These are phyloP conservation scores for Scaptomyza tumidula DNA, from an alignment of 2,888 invertebrate species.

Conservation along the genomic window DNA sequence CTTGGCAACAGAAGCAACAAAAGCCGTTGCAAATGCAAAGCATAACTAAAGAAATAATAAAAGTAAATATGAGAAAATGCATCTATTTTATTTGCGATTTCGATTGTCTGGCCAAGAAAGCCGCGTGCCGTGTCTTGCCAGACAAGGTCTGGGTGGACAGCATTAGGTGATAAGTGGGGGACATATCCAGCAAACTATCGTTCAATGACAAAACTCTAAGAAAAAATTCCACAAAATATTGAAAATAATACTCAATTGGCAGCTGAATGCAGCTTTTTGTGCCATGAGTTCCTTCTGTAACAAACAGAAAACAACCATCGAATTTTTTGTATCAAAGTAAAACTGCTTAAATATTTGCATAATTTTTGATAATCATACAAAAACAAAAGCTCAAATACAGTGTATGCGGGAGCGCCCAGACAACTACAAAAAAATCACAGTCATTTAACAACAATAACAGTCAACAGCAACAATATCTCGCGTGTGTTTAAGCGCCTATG, in stretches of 20 bases:
- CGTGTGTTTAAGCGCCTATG: constrained; percentile 55
- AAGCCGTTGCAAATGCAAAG: constrained; percentile 16
- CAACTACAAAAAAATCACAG: constrained; percentile 26
- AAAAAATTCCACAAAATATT: constrained; percentile 6
- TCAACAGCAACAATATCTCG: constrained; percentile 52
- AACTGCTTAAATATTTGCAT: constrained; percentile 7
- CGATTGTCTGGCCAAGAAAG: constrained; percentile 64
- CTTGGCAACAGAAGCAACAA: constrained; percentile 37
- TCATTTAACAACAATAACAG: constrained; percentile 26
- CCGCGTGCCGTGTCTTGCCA: not conserved
- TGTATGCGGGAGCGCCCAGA: constrained; percentile 57
- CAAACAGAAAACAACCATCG: constrained; percentile 4
- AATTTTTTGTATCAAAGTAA: constrained; percentile 14
- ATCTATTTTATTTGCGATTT: constrained; percentile 55
- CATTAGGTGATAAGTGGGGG: not conserved
- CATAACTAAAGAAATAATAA: constrained; percentile 47
- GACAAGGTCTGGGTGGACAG: not conserved
- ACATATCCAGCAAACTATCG: constrained; percentile 1
- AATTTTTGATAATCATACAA: constrained; percentile 1
- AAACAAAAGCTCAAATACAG: not conserved
- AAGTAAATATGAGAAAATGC: constrained; percentile 73
- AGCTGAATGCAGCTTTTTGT: constrained; percentile 27
- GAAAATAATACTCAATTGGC: constrained; percentile 34
- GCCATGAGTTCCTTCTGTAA: constrained; percentile 13
- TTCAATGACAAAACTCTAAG: constrained; percentile 39